These are phyloP conservation scores for Pseudomyrmex gracilis DNA, from an alignment of 1,140 invertebrate genomes.

Conservation along the genomic window DNA sequence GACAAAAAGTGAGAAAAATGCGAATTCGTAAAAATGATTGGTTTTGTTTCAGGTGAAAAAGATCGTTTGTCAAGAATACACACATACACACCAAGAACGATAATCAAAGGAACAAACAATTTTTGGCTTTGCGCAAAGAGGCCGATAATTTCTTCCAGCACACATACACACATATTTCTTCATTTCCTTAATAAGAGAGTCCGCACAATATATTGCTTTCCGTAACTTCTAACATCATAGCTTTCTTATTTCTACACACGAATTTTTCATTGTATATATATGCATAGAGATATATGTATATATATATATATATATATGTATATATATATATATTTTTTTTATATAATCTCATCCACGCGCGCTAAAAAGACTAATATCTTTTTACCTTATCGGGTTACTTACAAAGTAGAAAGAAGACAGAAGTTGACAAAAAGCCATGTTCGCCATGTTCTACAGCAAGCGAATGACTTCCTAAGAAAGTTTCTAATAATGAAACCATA, in stretches of 20 bases:
- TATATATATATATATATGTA: slow-evolving; percentile 35
- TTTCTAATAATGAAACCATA: slow-evolving; percentile 50
- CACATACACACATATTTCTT: slow-evolving; percentile 3
- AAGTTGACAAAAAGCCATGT: slow-evolving; percentile 54
- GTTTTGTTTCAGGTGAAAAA: not conserved
- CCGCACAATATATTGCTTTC: slow-evolving; percentile 56
- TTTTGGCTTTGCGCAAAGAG: slow-evolving; percentile 43
- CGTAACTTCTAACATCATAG: slow-evolving; percentile 50
- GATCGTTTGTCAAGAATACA: not conserved
- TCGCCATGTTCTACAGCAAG: slow-evolving; percentile 49
- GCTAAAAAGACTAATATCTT: slow-evolving; percentile 41
- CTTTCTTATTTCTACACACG: slow-evolving; percentile 38
- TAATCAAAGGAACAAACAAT: slow-evolving; percentile 13
- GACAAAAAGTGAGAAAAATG: slow-evolving; percentile 22
- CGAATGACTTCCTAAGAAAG: slow-evolving; percentile 58
- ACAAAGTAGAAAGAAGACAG: slow-evolving; percentile 60
- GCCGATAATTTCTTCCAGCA: slow-evolving; percentile 46
- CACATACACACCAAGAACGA: too few species aligned
- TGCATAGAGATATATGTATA: not conserved
- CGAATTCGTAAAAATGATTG: not conserved
- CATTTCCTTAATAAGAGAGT: slow-evolving; percentile 28
- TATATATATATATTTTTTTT: slow-evolving; percentile 38
- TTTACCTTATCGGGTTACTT: slow-evolving; percentile 41
- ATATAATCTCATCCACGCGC: slow-evolving; percentile 51
- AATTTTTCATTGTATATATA: not conserved